Percentiles rank a stretch among this genome's conserved stretches.
These are phyloP conservation scores for Gallinago paraguaiae DNA, from an alignment of 2,113 vertebrate genomes.

Conservation along the genomic window DNA sequence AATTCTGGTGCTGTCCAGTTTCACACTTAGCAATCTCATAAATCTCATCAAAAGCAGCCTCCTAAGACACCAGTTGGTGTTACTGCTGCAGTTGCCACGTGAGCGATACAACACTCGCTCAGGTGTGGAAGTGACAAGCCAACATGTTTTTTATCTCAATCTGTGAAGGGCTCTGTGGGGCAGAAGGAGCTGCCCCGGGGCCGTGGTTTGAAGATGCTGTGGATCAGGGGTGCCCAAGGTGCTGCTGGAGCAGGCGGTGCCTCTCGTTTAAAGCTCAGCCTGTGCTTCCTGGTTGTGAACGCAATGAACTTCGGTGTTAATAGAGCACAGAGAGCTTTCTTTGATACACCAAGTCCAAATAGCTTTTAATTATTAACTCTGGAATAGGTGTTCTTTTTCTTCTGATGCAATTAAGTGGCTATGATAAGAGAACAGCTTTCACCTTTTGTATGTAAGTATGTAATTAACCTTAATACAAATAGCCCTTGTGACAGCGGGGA, in stretches of 20 bases:
- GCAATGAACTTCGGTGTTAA: accelerated
- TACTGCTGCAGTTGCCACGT: not conserved
- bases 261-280: not conserved
- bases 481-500: not conserved
- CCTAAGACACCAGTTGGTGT: accelerated
- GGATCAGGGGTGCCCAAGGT: accelerated
- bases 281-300: not conserved
- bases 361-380: slow-evolving; percentile 3
- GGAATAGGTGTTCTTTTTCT: not conserved
- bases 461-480: not conserved
- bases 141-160: not conserved
- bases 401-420: not conserved
- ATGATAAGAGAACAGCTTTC: not conserved
- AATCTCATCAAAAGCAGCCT: not conserved
- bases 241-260: not conserved
- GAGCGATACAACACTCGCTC: accelerated
- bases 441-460: not conserved
- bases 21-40: not conserved
- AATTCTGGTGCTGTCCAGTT: not conserved
- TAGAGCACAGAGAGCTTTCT: not conserved
- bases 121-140: not conserved
- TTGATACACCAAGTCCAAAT: not conserved
- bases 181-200: not conserved
- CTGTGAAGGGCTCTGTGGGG: accelerated
- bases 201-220: too few relatives aligned